phyloP scores from a whole-genome alignment of 2,113 vertebrate species.

The Phylloscopus trochilus region DNA sequence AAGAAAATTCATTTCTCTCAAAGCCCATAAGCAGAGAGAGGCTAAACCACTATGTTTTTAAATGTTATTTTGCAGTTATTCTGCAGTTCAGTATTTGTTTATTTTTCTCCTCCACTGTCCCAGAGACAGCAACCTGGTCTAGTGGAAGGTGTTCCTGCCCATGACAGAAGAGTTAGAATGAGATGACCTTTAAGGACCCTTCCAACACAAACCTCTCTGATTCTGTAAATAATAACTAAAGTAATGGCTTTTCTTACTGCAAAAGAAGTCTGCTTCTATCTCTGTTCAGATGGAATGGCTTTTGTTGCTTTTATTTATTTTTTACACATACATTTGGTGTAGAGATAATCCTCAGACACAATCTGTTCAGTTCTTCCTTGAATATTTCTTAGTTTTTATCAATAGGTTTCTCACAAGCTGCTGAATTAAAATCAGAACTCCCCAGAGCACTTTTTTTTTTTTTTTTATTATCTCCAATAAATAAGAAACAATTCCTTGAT shows the following conservation, averaged over 20 bases:
- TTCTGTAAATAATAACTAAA: not conserved
- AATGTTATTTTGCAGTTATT: not conserved
- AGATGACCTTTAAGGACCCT: not conserved
- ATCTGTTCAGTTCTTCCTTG: not conserved
- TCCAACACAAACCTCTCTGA: not conserved
- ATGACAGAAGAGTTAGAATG: not conserved
- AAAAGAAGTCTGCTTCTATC: not conserved
- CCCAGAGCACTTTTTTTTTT: not conserved
- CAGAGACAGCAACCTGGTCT: not conserved
- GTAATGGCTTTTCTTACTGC: not conserved
- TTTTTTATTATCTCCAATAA: not conserved
- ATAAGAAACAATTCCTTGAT: not conserved
- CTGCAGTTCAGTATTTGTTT: not conserved
- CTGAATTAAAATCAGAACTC: not conserved
- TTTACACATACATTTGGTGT: not conserved
- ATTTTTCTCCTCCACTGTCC: not conserved
- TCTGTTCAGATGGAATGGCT: not conserved
- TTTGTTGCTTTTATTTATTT: conserved; percentile 14
- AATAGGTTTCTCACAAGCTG: not conserved
- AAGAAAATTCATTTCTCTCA: not conserved
- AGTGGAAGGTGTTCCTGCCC: not conserved
- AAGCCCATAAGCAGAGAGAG: not conserved
- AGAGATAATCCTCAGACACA: not conserved
- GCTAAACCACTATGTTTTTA: not conserved
- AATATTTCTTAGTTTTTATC: conserved; percentile 1